These are phyloP conservation scores for Isaurus tuberculatus DNA, from an alignment of 92 coral and sea anemone species.

Conservation along the genomic window DNA sequence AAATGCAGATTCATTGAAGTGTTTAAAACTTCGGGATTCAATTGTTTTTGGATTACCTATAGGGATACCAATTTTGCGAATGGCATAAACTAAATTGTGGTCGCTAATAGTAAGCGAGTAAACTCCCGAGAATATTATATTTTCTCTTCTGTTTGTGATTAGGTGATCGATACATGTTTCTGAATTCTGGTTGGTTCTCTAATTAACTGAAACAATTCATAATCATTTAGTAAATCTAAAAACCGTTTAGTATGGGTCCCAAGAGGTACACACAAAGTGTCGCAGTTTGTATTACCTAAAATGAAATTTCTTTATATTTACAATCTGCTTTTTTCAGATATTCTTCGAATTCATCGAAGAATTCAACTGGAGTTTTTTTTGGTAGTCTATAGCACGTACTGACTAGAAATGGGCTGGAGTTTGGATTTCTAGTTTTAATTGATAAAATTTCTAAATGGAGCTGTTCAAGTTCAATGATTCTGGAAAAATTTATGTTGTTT, in stretches of 20 bases:
- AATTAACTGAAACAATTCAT: slow-evolving; percentile 42
- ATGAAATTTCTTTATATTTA: slow-evolving; percentile 32
- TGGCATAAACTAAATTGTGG: slow-evolving; percentile 43
- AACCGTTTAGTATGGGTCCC: slow-evolving; percentile 14
- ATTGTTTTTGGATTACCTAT: background rate
- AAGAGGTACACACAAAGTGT: slow-evolving; percentile 1
- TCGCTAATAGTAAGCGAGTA: slow-evolving; percentile 43
- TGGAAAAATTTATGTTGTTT: slow-evolving; percentile 39
- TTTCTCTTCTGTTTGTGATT: slow-evolving; percentile 46
- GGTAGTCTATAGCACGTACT: slow-evolving; percentile 50
- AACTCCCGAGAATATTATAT: slow-evolving; percentile 36
- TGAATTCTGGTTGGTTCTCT: slow-evolving; percentile 45
- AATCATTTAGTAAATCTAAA: slow-evolving; percentile 30
- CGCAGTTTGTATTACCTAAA: slow-evolving; percentile 51
- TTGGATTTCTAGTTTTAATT: slow-evolving; percentile 47
- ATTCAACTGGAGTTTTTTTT: slow-evolving; percentile 32
- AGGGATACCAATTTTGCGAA: slow-evolving; percentile 19
- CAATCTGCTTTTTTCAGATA: slow-evolving; percentile 10
- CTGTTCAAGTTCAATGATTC: slow-evolving; percentile 22
- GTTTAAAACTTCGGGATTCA: background rate
- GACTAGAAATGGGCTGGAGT: slow-evolving; percentile 37
- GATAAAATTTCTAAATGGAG: slow-evolving; percentile 35
- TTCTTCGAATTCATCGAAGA: slow-evolving; percentile 46
- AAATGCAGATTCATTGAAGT: background rate
- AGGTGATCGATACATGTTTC: slow-evolving; percentile 39